Conservation (phyloP, 2,113 vertebrate genomes). For the Lynx canadensis region DNA sequence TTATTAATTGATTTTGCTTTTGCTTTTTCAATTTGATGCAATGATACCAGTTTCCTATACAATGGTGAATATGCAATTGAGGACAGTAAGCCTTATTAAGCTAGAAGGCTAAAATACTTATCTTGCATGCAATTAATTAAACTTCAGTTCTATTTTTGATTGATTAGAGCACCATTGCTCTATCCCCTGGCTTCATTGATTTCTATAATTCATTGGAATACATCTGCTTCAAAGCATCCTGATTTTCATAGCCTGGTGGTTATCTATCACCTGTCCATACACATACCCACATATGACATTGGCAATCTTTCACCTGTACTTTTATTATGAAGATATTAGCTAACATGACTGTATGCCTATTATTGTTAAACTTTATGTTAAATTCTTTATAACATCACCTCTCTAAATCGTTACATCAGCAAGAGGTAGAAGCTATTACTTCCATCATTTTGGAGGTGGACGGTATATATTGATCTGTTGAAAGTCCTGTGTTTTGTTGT, state of each 20-base stretch:
- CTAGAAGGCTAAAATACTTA: background rate
- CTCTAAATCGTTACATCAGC: background rate
- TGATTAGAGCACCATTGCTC: background rate
- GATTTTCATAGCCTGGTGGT: background rate
- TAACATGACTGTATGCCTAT: background rate
- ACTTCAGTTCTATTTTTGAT: background rate
- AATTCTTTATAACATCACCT: background rate
- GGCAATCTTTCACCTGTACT: background rate
- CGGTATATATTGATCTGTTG: background rate
- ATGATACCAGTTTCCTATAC: background rate
- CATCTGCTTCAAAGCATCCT: background rate
- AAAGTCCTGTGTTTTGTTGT: background rate
- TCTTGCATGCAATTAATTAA: background rate
- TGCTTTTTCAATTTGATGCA: background rate
- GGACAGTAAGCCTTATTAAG: background rate
- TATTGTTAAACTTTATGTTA: background rate
- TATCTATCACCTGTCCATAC: background rate
- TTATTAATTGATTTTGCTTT: slow-evolving; percentile 30
- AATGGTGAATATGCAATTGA: background rate
- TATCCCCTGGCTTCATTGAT: background rate
- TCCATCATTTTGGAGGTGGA: background rate
- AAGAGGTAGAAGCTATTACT: background rate
- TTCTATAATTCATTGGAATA: background rate
- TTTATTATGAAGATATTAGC: background rate
- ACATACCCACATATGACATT: background rate